Evolutionary conservation across 2,888 invertebrate genomes (phyloP).

Genomic region (Diarsia dahlii): DNA sequence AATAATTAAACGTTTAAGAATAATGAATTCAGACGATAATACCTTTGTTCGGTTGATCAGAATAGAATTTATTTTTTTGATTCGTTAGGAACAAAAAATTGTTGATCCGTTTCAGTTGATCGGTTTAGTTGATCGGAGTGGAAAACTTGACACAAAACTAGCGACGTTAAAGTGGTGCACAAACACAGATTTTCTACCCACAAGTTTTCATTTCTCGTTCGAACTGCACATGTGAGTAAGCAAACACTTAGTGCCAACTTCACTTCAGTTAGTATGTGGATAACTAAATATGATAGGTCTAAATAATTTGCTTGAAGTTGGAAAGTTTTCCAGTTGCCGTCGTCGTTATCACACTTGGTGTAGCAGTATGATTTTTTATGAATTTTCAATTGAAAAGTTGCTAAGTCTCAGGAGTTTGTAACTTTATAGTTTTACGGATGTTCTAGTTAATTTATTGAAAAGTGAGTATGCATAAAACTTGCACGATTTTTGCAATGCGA

Average conservation of each 20-base stretch:
- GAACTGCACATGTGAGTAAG: constrained; percentile 38
- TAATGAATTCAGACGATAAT: too few relatives aligned
- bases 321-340: constrained; percentile 17
- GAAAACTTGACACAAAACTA: too few relatives aligned
- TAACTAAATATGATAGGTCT: constrained; percentile 31
- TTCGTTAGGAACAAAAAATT: too few relatives aligned
- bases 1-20: too few relatives aligned
- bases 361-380: neutral
- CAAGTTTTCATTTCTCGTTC: constrained; percentile 30
- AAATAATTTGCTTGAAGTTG: constrained; percentile 37
- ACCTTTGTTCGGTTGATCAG: too few relatives aligned
- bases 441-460: neutral
- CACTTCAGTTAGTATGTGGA: constrained; percentile 23
- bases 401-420: neutral
- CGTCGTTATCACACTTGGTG: neutral
- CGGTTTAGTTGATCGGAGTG: too few relatives aligned
- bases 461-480: neutral
- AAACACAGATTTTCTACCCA: constrained; percentile 17
- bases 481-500: neutral
- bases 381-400: neutral
- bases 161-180: constrained; percentile 6
- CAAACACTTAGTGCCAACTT: constrained; percentile 41
- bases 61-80: too few relatives aligned
- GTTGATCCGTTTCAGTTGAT: too few relatives aligned
- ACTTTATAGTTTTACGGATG: neutral